Evolutionary conservation across 2,888 invertebrate genomes (phyloP), one percentile per base, ranked within the genome.

Genomic region (Digitonthophagus gazella): DNA sequence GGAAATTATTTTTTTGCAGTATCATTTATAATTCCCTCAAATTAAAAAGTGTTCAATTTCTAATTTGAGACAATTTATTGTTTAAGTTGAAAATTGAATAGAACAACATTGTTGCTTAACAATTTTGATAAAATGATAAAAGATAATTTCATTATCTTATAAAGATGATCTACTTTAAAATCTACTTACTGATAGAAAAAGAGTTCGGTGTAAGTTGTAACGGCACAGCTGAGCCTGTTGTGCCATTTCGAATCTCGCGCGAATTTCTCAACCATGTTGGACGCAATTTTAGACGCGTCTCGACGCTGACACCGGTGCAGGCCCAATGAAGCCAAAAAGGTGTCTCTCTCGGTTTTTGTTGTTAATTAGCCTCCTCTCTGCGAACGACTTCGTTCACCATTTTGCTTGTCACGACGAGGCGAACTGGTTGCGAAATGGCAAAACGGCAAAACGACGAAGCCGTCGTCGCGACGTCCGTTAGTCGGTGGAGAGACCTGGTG

Each of bases 181-280:
- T 8, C 8, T 72, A 80, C 80, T 80, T 76, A 82, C 82, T 75
- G 78, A 73, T 81, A 81, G 74, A 81, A 83, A 69, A 79, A 77
- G 56, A 74, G 70, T 75, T 83, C 83, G 2, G 80, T 81, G 22
- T 71, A 74, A 11, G 77, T 77, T 4, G 82, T 79, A 6, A 82
- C 76, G 61, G 71, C 71, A 66, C 78, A 78, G 0, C 78, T 82
- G 76, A 84, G 80, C 70, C 77, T 76, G 72, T 81, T 77, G 69
- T 79, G 80, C 72, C 76, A 78, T 72, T 76, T 77, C 44, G 76
- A 71, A 72, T 73, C 72, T 71, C 71, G 66, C 67, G 72, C 55
- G 58, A 15, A 8, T 66, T 74, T 75, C 63, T 71, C 71, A 16
- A 73, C 69, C 75, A 73, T 74, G 67, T 64, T 72, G n/a, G n/a